These are phyloP conservation scores for Miichthys miiuy DNA, from an alignment of 2,797 vertebrate species.

Conservation along the genomic window DNA sequence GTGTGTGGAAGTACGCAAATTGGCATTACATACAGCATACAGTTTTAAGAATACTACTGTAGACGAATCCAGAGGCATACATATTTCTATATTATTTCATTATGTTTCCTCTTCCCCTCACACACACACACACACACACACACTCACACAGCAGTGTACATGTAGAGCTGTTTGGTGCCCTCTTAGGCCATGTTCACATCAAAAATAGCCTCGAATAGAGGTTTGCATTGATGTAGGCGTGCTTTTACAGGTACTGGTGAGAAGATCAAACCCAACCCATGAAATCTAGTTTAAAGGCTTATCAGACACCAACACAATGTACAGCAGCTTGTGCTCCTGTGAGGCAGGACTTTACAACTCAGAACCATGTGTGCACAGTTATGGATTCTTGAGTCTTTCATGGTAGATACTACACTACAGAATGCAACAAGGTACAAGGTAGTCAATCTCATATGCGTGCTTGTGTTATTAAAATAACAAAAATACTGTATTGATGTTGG, in stretches of 20 bases:
- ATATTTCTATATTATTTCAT: neutral
- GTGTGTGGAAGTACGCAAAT: no score
- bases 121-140: no score
- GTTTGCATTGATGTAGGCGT: constrained; percentile 3
- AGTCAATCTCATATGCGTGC: neutral
- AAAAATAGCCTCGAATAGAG: constrained; percentile 6
- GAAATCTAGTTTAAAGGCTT: neutral
- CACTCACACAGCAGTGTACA: neutral
- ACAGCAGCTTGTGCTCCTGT: neutral
- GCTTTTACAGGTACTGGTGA: constrained; percentile 16
- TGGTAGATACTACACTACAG: constrained; percentile 8
- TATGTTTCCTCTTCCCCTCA: neutral
- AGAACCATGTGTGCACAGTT: neutral
- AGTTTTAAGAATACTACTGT: neutral
- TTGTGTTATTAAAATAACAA: no score
- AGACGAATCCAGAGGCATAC: neutral
- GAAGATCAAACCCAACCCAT: neutral
- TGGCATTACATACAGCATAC: no score
- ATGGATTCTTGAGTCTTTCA: constrained; percentile 5
- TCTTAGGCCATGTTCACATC: neutral
- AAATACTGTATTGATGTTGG: no score
- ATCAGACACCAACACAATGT: constrained; percentile 13
- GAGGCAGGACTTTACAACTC: constrained; percentile 18
- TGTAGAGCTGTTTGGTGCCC: neutral
- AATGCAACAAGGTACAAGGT: neutral